Evolutionary conservation across 2,888 invertebrate genomes (phyloP), one percentile per base, ranked within the genome.

Genomic region (Chymomyza amoena): DNA sequence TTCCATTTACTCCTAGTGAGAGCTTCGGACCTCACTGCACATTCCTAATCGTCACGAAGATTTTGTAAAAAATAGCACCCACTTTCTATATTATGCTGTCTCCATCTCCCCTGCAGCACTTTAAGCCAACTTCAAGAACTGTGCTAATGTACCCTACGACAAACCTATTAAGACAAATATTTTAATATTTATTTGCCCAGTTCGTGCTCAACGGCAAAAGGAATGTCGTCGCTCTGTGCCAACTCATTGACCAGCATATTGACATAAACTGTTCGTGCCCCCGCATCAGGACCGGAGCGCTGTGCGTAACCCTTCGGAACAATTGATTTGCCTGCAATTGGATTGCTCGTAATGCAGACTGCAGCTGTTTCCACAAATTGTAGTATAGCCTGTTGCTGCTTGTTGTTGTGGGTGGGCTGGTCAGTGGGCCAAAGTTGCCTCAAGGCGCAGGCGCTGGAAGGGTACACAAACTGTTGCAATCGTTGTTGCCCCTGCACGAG

Each of bases 381-480:
- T 45, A 45, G 13, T 45, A 45, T 45, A 45, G 39, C 57, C 36
- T 60, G 25, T 68, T 67, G 52, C 13, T 68, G 57, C 57, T 45
- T 56, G 39, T 39, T 69, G 61, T 45, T 61, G 15, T 61, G 66
- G 64, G 39, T 45, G 13, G 39, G 88, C 86, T 88, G 83, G 18
- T 39, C n/a, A n/a, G n/a, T n/a, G n/a, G 16, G 36, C 15, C 28
- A 25, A 16, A 18, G 18, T 9, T 18, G 6, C 1, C 6, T 4
- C 16, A 15, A 16, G n/a, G 75, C 84, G 84, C 84, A 88, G 78
- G 89, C 84, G 83, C 64, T 85, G 84, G 84, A 85, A 84, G 61
- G 6, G 28, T 62, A 61, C 69, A 36, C 71, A 81, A 86, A 84
- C 81, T 86, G 84, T 84, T 84, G 83, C 83, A 83, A 80, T 84